Percentiles rank a stretch among this genome's conserved stretches.
These are phyloP conservation scores for Colinus virginianus DNA, from an alignment of 2,113 vertebrate species.

Conservation along the genomic window DNA sequence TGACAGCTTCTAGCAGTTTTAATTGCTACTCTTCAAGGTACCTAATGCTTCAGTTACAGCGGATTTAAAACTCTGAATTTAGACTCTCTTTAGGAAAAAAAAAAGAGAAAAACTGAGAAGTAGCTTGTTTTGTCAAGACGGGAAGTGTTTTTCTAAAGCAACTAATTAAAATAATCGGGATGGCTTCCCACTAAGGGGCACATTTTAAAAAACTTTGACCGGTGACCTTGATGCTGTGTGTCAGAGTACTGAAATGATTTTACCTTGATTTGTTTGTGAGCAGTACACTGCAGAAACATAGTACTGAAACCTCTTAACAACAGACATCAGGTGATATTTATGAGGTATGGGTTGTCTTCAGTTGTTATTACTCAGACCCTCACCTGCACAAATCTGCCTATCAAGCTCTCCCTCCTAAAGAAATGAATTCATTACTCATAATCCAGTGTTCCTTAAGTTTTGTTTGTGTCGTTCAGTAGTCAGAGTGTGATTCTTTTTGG, in stretches of 20 bases:
- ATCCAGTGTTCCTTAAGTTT: background rate
- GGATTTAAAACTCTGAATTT: background rate
- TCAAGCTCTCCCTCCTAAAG: background rate
- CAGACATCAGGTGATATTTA: background rate
- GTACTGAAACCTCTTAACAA: background rate
- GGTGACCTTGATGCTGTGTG: background rate
- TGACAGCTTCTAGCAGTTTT: background rate
- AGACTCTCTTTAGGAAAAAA: background rate
- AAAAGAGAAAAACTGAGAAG: background rate
- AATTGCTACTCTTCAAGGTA: background rate
- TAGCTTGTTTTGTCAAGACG: background rate
- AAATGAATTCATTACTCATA: background rate
- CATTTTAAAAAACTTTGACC: background rate
- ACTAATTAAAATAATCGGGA: background rate
- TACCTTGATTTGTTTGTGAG: background rate
- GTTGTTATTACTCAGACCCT: background rate
- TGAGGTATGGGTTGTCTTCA: background rate
- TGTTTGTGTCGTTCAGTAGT: background rate
- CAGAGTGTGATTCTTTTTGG: background rate
- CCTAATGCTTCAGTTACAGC: background rate
- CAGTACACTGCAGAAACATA: background rate
- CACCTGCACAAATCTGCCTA: background rate
- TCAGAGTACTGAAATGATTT: background rate
- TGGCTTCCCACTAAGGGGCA: background rate
- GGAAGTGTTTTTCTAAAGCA: background rate